Evolutionary conservation across 2,888 invertebrate genomes (phyloP), one percentile per base, ranked within the genome.

Genomic region (Dynastes hyllus): DNA sequence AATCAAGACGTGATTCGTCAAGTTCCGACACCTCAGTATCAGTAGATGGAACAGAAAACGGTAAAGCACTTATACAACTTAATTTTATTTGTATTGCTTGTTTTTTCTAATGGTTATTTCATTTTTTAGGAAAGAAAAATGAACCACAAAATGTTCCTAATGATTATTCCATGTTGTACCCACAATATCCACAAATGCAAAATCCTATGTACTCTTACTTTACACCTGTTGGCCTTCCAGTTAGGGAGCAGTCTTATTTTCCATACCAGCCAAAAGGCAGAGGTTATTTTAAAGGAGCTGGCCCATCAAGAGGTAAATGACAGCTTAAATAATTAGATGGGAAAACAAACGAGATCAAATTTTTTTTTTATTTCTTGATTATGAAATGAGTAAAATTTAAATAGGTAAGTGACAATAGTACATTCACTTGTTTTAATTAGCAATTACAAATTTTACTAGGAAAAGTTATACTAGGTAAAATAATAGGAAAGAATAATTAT

Each of bases 261-360:
- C 80, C 81, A 50, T 84, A 83, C 80, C 82, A 82, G 76, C 70
- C 81, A 4, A 82, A 85, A 66, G 86, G 70, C 82, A 84, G 81
- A 82, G 86, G 81, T 65, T 87, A 83, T 82, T 86, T 79, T 50
- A 87, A 86, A 79, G 78, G 86, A 16, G 79, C 86, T 65, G 86
- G 87, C 55, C 83, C 86, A 29, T 85, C 87, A 16, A 84, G 87
- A 83, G 86, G 87, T 84, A 83, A 78, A 76, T 78, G 29, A 37
- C 69, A 63, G 32, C 32, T 37, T 37, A 61, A 40, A 16, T 22
- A 45, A 55, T 37, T 37, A 5, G 32, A 2, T 37, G 5, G 5
- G 5, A 37, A 32, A 32, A 32, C 32, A 4, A 32, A 32, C 4
- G 4, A 32, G 32, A 2, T 32, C 4, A 32, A 32, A 32, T 0